Conservation (phyloP, 2,113 vertebrate species). For the Phaethon lepturus region DNA sequence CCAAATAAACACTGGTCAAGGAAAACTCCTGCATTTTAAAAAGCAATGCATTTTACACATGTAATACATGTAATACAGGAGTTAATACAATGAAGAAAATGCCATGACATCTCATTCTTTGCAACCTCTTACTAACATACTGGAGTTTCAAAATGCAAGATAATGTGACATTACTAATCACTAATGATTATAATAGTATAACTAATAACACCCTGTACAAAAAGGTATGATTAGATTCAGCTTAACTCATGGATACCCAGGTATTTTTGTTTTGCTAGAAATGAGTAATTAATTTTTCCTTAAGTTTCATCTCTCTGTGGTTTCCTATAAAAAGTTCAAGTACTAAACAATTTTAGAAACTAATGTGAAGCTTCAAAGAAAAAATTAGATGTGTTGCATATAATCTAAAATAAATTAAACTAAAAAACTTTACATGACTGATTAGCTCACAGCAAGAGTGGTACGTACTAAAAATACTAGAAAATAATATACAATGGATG, state of each 20-base stretch:
- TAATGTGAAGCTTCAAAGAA: slow-evolving; percentile 2
- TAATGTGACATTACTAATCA: background rate
- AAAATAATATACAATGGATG: background rate
- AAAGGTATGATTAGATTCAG: background rate
- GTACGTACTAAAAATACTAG: background rate
- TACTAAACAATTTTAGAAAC: slow-evolving; percentile 2
- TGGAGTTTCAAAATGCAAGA: background rate
- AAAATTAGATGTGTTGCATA: background rate
- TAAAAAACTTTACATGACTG: background rate
- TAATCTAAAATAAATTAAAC: slow-evolving; percentile 24
- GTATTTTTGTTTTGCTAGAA: background rate
- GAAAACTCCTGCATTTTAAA: background rate
- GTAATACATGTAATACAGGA: background rate
- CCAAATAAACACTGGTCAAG: background rate
- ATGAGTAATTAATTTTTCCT: background rate
- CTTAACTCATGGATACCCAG: background rate
- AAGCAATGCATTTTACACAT: background rate
- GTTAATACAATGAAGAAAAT: background rate
- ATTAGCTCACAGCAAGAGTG: background rate
- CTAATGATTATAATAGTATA: background rate
- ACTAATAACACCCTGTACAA: background rate
- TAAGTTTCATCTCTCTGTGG: background rate
- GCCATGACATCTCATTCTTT: background rate
- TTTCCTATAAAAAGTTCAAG: background rate
- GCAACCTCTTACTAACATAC: background rate